These are phyloP conservation scores for Okapia johnstoni DNA, from an alignment of 2,113 vertebrate genomes.

Conservation along the genomic window DNA sequence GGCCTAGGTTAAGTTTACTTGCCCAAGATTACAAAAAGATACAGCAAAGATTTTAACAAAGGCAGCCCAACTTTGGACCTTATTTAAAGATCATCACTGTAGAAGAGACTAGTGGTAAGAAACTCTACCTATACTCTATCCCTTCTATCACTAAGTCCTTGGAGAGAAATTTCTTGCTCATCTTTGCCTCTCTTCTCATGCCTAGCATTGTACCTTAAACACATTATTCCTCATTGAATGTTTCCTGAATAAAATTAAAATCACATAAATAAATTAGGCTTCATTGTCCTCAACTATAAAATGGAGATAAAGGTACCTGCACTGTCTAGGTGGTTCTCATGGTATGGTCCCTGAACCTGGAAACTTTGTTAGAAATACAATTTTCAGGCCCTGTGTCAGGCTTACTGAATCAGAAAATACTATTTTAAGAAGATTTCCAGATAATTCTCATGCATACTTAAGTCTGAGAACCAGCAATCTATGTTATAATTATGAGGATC, in stretches of 20 bases:
- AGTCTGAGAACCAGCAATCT: background rate
- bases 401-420: background rate
- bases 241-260: conserved; percentile 31
- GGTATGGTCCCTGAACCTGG: background rate
- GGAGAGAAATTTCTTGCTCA: background rate
- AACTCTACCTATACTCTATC: background rate
- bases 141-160: background rate
- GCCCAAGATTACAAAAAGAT: background rate
- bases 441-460: background rate
- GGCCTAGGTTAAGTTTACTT: conserved; percentile 12
- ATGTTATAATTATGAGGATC: background rate
- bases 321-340: background rate
- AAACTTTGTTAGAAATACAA: conserved; percentile 18
- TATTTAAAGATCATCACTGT: background rate
- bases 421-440: background rate
- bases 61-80: background rate
- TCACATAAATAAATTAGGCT: background rate
- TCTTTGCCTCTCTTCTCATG: background rate
- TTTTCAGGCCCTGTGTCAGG: background rate
- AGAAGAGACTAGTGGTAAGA: background rate
- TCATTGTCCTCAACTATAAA: background rate
- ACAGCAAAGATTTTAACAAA: background rate
- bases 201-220: background rate
- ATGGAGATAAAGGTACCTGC: background rate
- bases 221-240: conserved; percentile 12